Percentiles rank a stretch among this genome's conserved stretches.
phyloP scores from a whole-genome alignment of 2,888 invertebrate genomes.

The Acrobeloides nanus region DNA sequence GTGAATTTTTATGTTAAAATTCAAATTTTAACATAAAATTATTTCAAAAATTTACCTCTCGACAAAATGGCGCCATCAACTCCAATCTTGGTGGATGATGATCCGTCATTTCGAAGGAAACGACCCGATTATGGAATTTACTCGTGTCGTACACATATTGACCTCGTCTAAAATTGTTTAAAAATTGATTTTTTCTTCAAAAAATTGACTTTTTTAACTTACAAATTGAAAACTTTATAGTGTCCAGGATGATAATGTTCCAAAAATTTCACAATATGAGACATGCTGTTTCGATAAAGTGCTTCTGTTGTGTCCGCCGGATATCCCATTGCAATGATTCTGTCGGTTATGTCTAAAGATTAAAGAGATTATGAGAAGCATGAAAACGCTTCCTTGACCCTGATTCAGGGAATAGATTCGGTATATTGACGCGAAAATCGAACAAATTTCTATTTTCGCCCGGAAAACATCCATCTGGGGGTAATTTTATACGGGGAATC shows the following conservation, averaged over 20 bases:
- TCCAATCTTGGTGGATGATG: conserved; percentile 88
- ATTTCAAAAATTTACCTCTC: no score
- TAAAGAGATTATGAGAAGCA: no score
- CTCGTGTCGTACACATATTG: conserved; percentile 67
- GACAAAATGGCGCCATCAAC: conserved; percentile 85
- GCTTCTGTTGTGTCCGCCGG: conserved; percentile 90
- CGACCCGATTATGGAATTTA: conserved; percentile 67
- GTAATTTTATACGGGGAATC: no score
- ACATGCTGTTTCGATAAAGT: conserved; percentile 72
- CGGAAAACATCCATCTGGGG: no score
- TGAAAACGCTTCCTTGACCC: no score
- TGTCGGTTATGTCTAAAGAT: conserved; percentile 82
- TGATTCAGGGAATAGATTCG: no score
- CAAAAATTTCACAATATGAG: conserved; percentile 74
- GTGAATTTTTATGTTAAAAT: no score
- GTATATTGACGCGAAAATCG: no score
- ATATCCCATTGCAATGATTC: conserved; percentile 97
- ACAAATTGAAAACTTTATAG: conserved; percentile 95
- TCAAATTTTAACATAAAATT: no score
- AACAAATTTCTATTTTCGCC: no score
- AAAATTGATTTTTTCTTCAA: no score
- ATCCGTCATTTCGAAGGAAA: conserved; percentile 84
- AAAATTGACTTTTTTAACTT: no score
- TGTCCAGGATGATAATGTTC: conserved; percentile 84
- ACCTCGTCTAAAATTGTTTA: conserved; percentile 66